Evolutionary conservation across 2,113 vertebrate genomes (phyloP).

Genomic region (Seriola quinqueradiata): DNA sequence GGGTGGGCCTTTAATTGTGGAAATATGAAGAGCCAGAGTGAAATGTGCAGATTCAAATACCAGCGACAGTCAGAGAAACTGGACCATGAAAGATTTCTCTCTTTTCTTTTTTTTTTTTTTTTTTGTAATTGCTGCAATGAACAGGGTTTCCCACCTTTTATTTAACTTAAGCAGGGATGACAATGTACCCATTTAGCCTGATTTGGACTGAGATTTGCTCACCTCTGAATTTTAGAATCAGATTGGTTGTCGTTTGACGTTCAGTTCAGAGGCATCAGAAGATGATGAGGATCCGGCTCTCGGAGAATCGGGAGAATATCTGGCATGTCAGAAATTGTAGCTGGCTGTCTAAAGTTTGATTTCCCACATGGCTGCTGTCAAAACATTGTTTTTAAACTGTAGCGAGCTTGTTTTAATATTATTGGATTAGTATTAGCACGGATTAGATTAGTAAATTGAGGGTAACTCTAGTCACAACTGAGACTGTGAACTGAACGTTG

Average conservation of each 20-base stretch:
- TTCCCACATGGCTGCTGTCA: background rate
- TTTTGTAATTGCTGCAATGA: background rate
- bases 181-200: background rate
- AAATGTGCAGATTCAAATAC: slow-evolving; percentile 40
- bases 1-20: slow-evolving; percentile 62
- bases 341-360: background rate
- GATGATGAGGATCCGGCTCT: background rate
- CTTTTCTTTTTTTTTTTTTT: background rate
- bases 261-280: background rate
- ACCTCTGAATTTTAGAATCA: background rate
- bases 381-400: background rate
- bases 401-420: background rate
- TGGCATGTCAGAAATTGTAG: background rate
- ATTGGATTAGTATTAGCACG: background rate
- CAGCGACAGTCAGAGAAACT: background rate
- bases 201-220: background rate
- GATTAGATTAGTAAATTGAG: background rate
- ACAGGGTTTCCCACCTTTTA: background rate
- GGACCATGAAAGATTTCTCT: background rate
- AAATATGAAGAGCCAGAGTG: slow-evolving; percentile 63
- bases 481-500: background rate
- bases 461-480: background rate
- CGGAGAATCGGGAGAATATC: background rate
- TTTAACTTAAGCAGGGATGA: background rate
- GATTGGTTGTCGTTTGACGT: background rate